phyloP scores from a whole-genome alignment of 2,888 invertebrate species.

The Geotrupes spiniger region DNA sequence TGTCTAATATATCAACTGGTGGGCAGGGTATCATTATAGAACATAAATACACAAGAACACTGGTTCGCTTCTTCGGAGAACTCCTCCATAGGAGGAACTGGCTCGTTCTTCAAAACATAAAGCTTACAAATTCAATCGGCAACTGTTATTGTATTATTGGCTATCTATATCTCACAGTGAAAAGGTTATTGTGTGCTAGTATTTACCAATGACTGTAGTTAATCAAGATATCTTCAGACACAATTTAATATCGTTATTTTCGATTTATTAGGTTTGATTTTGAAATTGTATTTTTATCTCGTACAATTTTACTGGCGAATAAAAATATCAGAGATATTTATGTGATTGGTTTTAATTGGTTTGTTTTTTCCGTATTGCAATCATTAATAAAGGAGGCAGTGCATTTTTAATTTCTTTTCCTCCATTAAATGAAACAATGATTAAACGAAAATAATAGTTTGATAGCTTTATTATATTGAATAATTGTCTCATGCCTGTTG shows the following conservation, averaged over 20 bases:
- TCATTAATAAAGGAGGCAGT: too few relatives aligned
- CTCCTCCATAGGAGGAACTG: constrained; percentile 12
- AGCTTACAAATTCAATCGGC: constrained; percentile 8
- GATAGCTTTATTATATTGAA: too few relatives aligned
- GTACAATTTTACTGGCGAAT: too few relatives aligned
- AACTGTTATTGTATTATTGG: constrained; percentile 8
- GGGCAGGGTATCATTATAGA: constrained; percentile 48
- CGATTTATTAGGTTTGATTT: constrained; percentile 4
- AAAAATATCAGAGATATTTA: too few relatives aligned
- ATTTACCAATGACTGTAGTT: constrained; percentile 3
- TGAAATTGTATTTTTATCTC: neutral
- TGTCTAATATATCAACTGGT: constrained; percentile 48
- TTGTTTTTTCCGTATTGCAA: too few relatives aligned
- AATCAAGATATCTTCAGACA: constrained; percentile 1
- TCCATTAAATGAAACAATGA: too few relatives aligned
- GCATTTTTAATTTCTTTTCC: too few relatives aligned
- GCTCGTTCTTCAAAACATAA: constrained; percentile 10
- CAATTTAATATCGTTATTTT: constrained; percentile 6
- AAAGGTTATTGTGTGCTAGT: constrained; percentile 6
- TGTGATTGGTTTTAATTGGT: too few relatives aligned
- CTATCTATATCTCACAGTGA: constrained; percentile 5
- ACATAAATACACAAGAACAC: constrained; percentile 46
- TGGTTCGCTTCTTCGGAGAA: constrained; percentile 23
- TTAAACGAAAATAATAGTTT: too few relatives aligned
- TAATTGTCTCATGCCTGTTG: too few relatives aligned